Conservation (phyloP, 2,888 invertebrate species). For the Agrochola lota region DNA sequence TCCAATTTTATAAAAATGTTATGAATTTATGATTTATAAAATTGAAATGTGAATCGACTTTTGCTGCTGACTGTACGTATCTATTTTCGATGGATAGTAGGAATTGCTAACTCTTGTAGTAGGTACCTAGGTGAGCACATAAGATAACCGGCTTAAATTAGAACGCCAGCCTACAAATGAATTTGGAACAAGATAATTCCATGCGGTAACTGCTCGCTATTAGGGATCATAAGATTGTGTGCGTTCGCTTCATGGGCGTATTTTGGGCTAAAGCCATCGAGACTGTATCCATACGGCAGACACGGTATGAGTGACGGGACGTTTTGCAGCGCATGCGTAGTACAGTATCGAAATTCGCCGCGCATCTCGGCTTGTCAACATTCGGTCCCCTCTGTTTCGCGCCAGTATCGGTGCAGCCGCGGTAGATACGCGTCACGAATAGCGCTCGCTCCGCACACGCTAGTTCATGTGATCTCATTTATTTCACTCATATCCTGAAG, state of each 20-base stretch:
- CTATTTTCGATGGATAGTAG: neutral
- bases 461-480: constrained; percentile 80
- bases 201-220: constrained; percentile 46
- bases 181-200: constrained; percentile 35
- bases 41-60: neutral
- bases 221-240: constrained; percentile 28
- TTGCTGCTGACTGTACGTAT: neutral
- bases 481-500: constrained; percentile 73
- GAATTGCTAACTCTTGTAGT: neutral
- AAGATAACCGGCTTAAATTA: constrained; percentile 24
- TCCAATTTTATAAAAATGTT: neutral
- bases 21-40: neutral
- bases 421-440: constrained; percentile 73
- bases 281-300: constrained; percentile 23
- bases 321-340: constrained; percentile 63
- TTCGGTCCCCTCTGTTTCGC: constrained; percentile 68
- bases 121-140: neutral
- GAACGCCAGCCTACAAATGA: constrained; percentile 28
- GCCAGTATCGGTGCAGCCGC: constrained; percentile 81
- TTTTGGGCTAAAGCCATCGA: constrained; percentile 39
- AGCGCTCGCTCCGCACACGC: constrained; percentile 64
- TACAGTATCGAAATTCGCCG: constrained; percentile 57
- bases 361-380: constrained; percentile 75
- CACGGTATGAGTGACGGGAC: constrained; percentile 20
- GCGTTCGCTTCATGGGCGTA: constrained; percentile 37